phyloP scores from a whole-genome alignment of 64 coral and sea anemone species.

The Platygyra sinensis region DNA sequence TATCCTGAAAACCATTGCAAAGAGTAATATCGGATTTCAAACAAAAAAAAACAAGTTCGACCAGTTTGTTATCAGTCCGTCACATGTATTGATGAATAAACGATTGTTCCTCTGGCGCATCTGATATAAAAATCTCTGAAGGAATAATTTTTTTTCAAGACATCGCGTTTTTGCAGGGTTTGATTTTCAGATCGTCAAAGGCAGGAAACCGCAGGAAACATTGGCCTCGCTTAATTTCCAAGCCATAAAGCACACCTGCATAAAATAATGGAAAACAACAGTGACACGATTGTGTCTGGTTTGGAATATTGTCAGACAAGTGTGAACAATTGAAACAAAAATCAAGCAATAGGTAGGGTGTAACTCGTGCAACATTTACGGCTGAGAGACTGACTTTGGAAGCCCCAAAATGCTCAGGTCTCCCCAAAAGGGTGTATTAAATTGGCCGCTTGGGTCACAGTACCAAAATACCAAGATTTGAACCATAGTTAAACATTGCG shows the following conservation, averaged over 20 bases:
- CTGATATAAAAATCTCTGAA: background rate
- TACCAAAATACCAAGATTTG: background rate
- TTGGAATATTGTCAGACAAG: background rate
- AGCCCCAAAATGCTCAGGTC: background rate
- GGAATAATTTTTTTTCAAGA: background rate
- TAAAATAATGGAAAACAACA: background rate
- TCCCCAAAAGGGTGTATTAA: background rate
- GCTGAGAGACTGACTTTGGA: background rate
- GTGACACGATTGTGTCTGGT: background rate
- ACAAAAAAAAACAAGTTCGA: background rate
- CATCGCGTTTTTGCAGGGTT: too few species aligned
- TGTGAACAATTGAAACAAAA: background rate
- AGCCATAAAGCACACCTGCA: too few species aligned
- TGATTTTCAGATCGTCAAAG: too few species aligned
- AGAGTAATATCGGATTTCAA: background rate
- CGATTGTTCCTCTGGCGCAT: background rate
- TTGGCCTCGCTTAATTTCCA: too few species aligned
- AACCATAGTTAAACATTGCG: conserved; percentile 13
- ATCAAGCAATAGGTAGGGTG: background rate
- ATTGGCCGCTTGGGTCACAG: background rate
- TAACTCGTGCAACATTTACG: background rate
- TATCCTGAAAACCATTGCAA: background rate
- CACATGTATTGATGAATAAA: background rate
- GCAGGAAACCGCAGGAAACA: too few species aligned
- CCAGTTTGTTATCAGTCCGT: background rate